Base-by-base conservation (phyloP, 2,797 vertebrate species). In the Rhinoraja longicauda region DNA sequence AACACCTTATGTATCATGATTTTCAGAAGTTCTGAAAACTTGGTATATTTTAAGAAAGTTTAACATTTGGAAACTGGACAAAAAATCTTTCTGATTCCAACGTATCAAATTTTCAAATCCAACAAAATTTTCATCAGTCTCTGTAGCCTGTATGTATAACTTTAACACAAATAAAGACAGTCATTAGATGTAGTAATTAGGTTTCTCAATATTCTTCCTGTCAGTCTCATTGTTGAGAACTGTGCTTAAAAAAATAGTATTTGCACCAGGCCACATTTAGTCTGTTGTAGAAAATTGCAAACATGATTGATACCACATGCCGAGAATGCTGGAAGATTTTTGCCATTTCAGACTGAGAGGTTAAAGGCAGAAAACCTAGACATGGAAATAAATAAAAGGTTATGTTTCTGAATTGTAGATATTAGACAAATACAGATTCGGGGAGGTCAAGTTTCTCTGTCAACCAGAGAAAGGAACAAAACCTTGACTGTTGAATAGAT, bases 321-420 rank as follows among this genome's bases (percentile, higher is more conserved):
- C 67, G 70, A 92, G 26, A 91, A 73, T 72, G 36, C 70, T 72
- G 90, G 39, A 92, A 73, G 39, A 92, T 92, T 15, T 92, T 75
- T 92, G 45, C 32, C 32, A 24, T 92, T 92, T 92, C 90, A 92
- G 90, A 91, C 36, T 72, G 26, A 53, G 70, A 75, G 70, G 70
- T 73, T 92, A 92, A 92, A 92, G 90, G 39, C 21, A 92, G 39
- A 53, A 73, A 53, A 92, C 45, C 90, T 45, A 75, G 90, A 92
- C 90, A 32, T 92, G 70, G 90, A 92, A 92, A 92, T 92, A 92
- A 92, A 92, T 92, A 73, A 73, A 72, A 91, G 90, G 90, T 91
- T 91, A 36, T 91, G 29, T 92, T 92, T 92, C 90, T 75, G 90
- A 92, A 92, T 92, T 92, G 70, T 92, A 92, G 70, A 92, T 92